A percentile compares a stretch with the other conserved stretches of the same genome.
phyloP scores from a whole-genome alignment of 2,113 vertebrate species.

The Ondatra zibethicus region DNA sequence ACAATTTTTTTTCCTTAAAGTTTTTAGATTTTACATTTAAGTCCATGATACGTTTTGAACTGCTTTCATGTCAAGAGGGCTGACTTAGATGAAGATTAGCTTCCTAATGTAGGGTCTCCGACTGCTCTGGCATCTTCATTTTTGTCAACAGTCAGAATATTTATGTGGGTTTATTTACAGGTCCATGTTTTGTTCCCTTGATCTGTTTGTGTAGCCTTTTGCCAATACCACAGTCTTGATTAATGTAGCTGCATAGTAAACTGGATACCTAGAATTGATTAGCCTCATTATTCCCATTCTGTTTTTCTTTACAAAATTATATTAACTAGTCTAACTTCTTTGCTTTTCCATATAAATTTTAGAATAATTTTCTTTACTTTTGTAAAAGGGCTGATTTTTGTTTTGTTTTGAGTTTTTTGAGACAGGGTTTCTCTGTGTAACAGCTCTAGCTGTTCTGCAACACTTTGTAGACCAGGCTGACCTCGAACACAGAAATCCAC shows the following conservation, averaged over 20 bases:
- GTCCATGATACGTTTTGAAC: background rate
- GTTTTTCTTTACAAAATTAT: constrained; percentile 42
- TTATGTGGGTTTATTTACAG: background rate
- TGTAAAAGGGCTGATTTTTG: constrained; percentile 22
- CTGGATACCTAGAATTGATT: background rate
- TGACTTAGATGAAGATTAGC: background rate
- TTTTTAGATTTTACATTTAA: constrained; percentile 43
- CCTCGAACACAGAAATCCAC: background rate
- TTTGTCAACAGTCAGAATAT: background rate
- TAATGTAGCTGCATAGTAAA: background rate
- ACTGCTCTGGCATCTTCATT: background rate
- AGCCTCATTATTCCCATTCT: background rate
- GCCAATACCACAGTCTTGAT: background rate
- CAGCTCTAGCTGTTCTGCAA: background rate
- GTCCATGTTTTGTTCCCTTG: background rate
- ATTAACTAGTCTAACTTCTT: constrained; percentile 50
- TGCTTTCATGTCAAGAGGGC: background rate
- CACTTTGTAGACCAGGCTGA: background rate
- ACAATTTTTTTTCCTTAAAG: background rate
- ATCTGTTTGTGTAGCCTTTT: background rate
- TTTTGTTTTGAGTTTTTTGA: background rate
- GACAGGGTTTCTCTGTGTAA: background rate
- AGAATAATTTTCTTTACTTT: constrained; percentile 39
- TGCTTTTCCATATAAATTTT: constrained; percentile 17
- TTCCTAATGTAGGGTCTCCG: background rate